Evolutionary conservation across 2,797 vertebrate species (phyloP).

Genomic region (Syngnathus rostellatus): DNA sequence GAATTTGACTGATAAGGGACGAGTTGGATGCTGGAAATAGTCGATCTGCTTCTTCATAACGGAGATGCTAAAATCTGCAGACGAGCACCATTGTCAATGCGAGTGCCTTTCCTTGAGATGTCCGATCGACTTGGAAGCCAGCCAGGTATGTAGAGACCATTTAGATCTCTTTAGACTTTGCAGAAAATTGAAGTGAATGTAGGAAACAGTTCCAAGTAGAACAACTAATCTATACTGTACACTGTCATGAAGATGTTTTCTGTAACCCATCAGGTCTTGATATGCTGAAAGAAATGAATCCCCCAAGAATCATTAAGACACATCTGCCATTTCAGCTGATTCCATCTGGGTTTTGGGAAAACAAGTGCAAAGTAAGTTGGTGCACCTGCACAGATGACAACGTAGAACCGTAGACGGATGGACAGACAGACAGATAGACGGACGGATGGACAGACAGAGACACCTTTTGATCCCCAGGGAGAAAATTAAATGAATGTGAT

Average conservation of each 20-base stretch:
- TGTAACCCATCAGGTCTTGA: constrained; percentile 59
- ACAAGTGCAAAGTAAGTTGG: constrained; percentile 78
- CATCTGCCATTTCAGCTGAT: constrained; percentile 76
- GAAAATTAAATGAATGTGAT: background rate
- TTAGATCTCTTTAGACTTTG: background rate
- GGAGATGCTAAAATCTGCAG: constrained; percentile 71
- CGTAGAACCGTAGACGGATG: background rate
- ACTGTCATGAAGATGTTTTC: background rate
- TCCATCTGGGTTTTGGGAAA: constrained; percentile 81
- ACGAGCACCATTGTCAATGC: constrained; percentile 64
- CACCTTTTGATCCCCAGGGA: too few species aligned
- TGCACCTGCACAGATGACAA: background rate
- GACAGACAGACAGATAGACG: too few species aligned
- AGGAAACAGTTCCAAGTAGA: background rate
- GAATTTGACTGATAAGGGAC: constrained; percentile 66
- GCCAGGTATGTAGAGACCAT: constrained; percentile 55
- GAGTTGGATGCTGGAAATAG: constrained; percentile 86
- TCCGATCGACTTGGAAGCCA: constrained; percentile 56
- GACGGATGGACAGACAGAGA: too few species aligned
- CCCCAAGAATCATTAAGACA: constrained; percentile 81
- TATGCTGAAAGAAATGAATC: constrained; percentile 55
- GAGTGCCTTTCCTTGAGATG: constrained; percentile 79
- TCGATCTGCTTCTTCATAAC: constrained; percentile 77
- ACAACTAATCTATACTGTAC: background rate
- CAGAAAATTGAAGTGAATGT: too few species aligned